These are phyloP conservation scores for Mactromeris polynyma DNA, from an alignment of 2,888 invertebrate genomes.

Conservation along the genomic window DNA sequence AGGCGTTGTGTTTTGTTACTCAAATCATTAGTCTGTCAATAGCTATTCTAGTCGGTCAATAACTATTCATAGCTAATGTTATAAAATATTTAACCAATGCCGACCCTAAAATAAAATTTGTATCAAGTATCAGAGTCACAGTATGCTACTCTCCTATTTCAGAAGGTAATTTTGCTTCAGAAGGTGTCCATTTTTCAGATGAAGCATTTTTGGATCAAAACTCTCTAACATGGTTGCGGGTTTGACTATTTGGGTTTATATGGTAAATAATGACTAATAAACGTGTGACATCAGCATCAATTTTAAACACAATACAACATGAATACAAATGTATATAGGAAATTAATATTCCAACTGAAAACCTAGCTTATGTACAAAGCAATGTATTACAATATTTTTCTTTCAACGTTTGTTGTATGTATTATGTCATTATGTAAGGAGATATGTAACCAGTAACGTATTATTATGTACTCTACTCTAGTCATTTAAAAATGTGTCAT, in stretches of 20 bases:
- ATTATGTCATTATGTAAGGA: neutral
- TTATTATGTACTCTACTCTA: neutral
- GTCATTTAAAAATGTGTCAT: neutral
- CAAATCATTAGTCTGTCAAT: too few species aligned
- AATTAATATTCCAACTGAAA: neutral
- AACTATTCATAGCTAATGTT: too few species aligned
- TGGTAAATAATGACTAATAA: neutral
- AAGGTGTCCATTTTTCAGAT: too few species aligned
- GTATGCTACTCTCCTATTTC: too few species aligned
- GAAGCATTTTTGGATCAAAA: too few species aligned
- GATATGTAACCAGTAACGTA: neutral
- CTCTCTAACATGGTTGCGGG: neutral
- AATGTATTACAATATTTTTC: neutral
- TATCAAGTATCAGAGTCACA: too few species aligned
- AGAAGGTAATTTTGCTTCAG: too few species aligned
- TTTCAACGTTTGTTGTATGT: neutral
- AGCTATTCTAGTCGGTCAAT: too few species aligned
- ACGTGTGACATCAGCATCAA: neutral
- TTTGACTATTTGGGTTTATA: neutral
- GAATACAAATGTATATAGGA: neutral
- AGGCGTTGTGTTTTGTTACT: too few species aligned
- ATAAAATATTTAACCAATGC: too few species aligned
- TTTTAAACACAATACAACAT: neutral
- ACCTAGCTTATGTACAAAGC: neutral
- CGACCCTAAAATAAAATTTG: too few species aligned